Percentiles rank a stretch among this genome's conserved stretches.
These are phyloP conservation scores for Euborellia annulipes DNA, from an alignment of 1,140 invertebrate species.

Conservation along the genomic window DNA sequence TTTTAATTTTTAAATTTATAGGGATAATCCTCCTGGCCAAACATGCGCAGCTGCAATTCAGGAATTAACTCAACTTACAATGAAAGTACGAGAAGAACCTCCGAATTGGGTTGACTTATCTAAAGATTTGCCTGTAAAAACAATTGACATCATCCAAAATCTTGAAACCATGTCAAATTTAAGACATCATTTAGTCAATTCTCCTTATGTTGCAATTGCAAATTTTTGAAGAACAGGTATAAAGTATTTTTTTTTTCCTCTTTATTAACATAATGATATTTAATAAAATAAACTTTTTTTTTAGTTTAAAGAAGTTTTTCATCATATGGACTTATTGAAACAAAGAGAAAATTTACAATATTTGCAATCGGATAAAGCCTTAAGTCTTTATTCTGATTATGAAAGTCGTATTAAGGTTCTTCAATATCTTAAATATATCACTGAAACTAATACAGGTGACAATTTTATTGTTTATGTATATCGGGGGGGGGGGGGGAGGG, in stretches of 20 bases:
- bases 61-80: conserved; percentile 37
- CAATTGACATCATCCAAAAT: conserved; percentile 32
- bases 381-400: conserved; percentile 80
- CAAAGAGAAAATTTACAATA: conserved; percentile 54
- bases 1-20: too few species aligned
- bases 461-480: too few species aligned
- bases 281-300: conserved; percentile 5
- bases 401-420: conserved; percentile 69
- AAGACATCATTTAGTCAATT: conserved; percentile 19
- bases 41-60: conserved; percentile 41
- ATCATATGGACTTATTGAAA: conserved; percentile 51
- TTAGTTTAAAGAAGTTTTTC: conserved; percentile 55
- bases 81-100: too few species aligned
- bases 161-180: conserved; percentile 25
- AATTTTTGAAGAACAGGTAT: conserved; percentile 37
- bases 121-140: conserved; percentile 34
- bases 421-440: conserved; percentile 55
- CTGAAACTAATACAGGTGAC: conserved; percentile 52
- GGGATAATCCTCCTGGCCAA: conserved; percentile 41
- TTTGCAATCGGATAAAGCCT: conserved; percentile 65
- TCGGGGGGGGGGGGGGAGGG: too few species aligned
- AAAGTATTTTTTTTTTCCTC: neutral
- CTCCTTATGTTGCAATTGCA: conserved; percentile 29
- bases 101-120: conserved; percentile 34
- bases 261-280: neutral